phyloP scores from a whole-genome alignment of 2,888 invertebrate species.

The Augochlorella aurata region DNA sequence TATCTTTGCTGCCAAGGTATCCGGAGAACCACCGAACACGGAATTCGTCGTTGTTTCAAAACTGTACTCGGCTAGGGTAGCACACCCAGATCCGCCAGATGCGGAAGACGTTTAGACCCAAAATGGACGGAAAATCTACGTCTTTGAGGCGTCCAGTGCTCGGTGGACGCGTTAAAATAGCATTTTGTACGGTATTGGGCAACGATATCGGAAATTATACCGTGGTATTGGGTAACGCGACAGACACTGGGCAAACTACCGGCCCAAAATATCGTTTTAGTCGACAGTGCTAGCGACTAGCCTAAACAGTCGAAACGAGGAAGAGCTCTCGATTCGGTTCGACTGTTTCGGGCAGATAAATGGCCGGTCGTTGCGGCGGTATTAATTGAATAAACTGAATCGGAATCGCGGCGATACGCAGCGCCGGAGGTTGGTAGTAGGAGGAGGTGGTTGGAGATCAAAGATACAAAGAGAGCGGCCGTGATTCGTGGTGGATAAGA shows the following conservation, averaged over 20 bases:
- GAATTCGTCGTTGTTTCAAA: too few species aligned
- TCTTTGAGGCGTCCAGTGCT: too few species aligned
- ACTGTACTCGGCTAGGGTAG: too few species aligned
- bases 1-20: not conserved
- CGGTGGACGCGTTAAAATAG: too few species aligned
- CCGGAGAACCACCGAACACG: not conserved
- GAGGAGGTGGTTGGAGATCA: conserved; percentile 37
- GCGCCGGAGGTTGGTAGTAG: not conserved
- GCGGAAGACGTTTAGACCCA: too few species aligned
- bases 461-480: conserved; percentile 47
- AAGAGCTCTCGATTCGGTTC: not conserved
- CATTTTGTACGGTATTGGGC: too few species aligned
- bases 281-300: not conserved
- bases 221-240: too few species aligned
- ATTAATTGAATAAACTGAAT: conserved; percentile 49
- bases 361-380: not conserved
- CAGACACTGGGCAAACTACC: too few species aligned
- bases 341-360: conserved; percentile 3
- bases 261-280: too few species aligned
- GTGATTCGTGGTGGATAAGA: conserved; percentile 48
- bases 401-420: conserved; percentile 3
- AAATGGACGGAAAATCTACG: too few species aligned
- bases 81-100: too few species aligned
- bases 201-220: too few species aligned
- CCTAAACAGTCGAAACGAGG: not conserved